Evolutionary conservation across 2,797 vertebrate species (phyloP).

Genomic region (Poeciliopsis infans): DNA sequence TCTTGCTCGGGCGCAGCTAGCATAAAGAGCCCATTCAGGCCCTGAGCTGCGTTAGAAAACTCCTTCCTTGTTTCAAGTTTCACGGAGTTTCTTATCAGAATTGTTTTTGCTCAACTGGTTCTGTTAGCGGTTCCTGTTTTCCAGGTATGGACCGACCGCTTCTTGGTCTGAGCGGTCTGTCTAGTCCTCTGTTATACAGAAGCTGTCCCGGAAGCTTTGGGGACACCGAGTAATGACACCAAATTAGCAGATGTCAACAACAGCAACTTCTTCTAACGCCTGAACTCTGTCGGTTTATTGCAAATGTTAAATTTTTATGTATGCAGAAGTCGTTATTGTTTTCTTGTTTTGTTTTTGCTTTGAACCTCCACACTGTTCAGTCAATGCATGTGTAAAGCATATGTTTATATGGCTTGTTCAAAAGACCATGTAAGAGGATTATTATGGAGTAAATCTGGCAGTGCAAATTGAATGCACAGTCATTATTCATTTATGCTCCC

Average conservation of each 20-base stretch:
- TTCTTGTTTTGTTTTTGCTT: neutral
- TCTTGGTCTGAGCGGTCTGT: neutral
- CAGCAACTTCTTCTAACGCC: neutral
- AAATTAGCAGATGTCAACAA: neutral
- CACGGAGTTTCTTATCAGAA: neutral
- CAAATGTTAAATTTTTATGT: neutral
- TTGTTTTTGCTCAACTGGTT: neutral
- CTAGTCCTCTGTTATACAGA: constrained; percentile 25
- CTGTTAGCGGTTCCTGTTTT: no score
- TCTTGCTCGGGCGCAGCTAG: no score
- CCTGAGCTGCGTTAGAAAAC: neutral
- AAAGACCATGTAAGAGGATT: constrained; percentile 8
- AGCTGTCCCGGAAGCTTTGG: constrained; percentile 10
- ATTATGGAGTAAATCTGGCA: neutral
- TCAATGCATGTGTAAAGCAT: neutral
- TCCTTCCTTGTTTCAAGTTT: constrained; percentile 8
- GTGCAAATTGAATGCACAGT: constrained; percentile 46
- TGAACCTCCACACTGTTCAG: neutral
- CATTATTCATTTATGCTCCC: constrained; percentile 28
- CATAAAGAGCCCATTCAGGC: neutral
- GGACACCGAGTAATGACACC: constrained; percentile 17
- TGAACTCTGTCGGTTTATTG: rapidly evolving
- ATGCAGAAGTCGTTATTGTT: neutral
- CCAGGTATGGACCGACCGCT: neutral
- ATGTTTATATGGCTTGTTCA: neutral